phyloP scores from a whole-genome alignment of 2,797 vertebrate genomes.

The Pantherophis vulpinus region DNA sequence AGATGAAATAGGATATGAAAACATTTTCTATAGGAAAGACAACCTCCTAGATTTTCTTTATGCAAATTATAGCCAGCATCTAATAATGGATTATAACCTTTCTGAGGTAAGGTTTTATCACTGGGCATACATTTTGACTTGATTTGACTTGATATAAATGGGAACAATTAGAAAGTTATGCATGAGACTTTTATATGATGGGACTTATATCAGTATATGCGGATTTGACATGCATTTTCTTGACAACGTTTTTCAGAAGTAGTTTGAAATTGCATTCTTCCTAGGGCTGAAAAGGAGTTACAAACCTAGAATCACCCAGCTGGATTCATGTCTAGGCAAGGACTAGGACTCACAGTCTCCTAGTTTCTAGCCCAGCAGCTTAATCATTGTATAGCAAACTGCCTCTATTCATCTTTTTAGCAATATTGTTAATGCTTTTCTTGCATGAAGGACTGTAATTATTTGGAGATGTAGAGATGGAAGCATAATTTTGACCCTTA shows the following conservation, averaged over 20 bases:
- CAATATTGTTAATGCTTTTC: neutral
- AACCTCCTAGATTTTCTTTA: neutral
- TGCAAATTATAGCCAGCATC: neutral
- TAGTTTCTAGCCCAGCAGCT: neutral
- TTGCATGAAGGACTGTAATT: neutral
- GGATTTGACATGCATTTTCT: neutral
- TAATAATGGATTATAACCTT: neutral
- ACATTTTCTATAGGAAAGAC: neutral
- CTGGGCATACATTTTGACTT: neutral
- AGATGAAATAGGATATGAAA: neutral
- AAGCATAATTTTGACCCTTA: neutral
- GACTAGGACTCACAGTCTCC: neutral
- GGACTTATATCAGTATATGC: neutral
- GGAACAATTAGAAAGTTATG: neutral
- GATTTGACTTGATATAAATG: neutral
- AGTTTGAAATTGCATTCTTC: neutral
- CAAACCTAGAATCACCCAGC: neutral
- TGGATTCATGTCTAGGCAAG: neutral
- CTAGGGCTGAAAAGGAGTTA: neutral
- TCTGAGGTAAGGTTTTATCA: neutral
- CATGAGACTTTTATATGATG: neutral
- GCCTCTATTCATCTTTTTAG: neutral
- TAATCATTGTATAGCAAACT: neutral
- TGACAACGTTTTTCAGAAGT: neutral
- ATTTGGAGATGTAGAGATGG: neutral